Evolutionary conservation across 2,888 invertebrate species (phyloP).

Genomic region (Stenolophus ochropezus): DNA sequence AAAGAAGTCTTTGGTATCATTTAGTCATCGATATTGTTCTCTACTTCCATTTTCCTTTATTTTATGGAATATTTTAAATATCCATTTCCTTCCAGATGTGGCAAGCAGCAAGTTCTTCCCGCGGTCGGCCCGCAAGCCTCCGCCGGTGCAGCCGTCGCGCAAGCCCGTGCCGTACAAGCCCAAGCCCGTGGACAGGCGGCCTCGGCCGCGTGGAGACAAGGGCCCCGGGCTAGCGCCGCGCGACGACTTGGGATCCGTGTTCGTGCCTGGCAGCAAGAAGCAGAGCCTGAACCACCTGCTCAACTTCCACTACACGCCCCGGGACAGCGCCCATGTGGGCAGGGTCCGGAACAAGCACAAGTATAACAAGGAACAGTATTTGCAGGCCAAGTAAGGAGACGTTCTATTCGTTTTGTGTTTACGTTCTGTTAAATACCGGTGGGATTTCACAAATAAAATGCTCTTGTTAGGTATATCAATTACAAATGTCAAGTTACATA

Average conservation of each 20-base stretch:
- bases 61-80: no score
- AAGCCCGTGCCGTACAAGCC: constrained; percentile 82
- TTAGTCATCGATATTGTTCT: no score
- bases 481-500: no score
- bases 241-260: constrained; percentile 88
- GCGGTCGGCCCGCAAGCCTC: constrained; percentile 77
- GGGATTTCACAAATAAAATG: no score
- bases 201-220: constrained; percentile 80
- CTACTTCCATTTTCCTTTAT: no score
- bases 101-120: constrained; percentile 78
- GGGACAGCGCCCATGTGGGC: no score
- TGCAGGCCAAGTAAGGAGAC: constrained; percentile 90
- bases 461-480: no score
- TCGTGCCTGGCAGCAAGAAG: constrained; percentile 90
- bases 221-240: constrained; percentile 78
- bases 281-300: constrained; percentile 95
- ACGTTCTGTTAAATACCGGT: no score
- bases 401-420: constrained; percentile 37
- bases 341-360: constrained; percentile 80
- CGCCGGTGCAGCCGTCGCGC: constrained; percentile 75
- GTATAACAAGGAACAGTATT: constrained; percentile 94
- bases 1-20: no score
- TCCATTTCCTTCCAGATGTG: constrained; percentile 70
- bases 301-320: constrained; percentile 90
- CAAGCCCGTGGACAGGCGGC: constrained; percentile 81